phyloP scores from a whole-genome alignment of 2,113 vertebrate genomes.

The Megaleporinus macrocephalus region DNA sequence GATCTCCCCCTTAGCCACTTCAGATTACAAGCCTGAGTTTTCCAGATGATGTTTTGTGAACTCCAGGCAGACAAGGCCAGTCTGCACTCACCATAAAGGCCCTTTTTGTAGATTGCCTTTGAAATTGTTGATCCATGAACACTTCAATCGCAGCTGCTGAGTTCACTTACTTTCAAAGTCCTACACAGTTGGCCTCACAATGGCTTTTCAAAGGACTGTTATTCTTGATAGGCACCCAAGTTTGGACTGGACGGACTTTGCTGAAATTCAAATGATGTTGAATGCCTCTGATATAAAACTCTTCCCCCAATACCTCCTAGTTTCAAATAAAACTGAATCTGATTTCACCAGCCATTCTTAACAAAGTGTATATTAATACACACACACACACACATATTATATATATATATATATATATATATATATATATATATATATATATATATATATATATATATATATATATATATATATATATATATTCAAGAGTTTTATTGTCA shows the following conservation, averaged over 20 bases:
- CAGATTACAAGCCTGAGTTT: neutral
- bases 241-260: neutral
- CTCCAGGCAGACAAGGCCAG: neutral
- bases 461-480: too few relatives aligned
- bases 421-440: too few relatives aligned
- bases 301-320: neutral
- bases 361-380: neutral
- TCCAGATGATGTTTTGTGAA: neutral
- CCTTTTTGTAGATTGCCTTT: neutral
- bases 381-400: too few relatives aligned
- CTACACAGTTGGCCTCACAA: neutral
- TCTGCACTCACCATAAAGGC: neutral
- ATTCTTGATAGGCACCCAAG: neutral
- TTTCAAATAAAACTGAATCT: neutral
- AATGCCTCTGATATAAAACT: neutral
- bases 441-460: too few relatives aligned
- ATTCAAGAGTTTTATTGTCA: too few relatives aligned
- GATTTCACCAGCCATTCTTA: neutral
- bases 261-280: neutral
- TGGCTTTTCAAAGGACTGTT: neutral
- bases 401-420: too few relatives aligned
- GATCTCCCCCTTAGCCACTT: neutral
- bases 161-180: neutral
- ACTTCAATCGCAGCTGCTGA: neutral
- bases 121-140: slow-evolving; percentile 7